phyloP scores from a whole-genome alignment of 2,113 vertebrate species.

The Triplophysa tibetana region DNA sequence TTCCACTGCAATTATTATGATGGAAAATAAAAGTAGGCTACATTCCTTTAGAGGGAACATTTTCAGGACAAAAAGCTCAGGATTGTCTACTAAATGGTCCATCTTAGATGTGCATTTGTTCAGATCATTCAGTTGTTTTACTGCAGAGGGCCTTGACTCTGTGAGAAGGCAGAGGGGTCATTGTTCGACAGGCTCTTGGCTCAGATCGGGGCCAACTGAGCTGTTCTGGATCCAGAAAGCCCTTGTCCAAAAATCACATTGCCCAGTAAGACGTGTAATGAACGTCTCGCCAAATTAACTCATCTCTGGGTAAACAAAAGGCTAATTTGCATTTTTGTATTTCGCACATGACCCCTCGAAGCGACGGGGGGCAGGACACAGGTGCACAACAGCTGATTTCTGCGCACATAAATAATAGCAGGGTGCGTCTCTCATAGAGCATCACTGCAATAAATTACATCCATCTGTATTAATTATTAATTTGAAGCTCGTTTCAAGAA shows the following conservation, averaged over 20 bases:
- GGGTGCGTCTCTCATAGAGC: background rate
- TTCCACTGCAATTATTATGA: background rate
- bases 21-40: background rate
- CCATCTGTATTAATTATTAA: slow-evolving; percentile 7
- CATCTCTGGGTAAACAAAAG: slow-evolving; percentile 53
- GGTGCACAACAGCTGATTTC: slow-evolving; percentile 55
- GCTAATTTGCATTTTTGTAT: slow-evolving; percentile 56
- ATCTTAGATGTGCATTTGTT: slow-evolving; percentile 51
- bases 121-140: slow-evolving; percentile 42
- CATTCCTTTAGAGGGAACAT: background rate
- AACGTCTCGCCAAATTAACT: slow-evolving; percentile 54
- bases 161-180: slow-evolving; percentile 43
- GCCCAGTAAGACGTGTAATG: slow-evolving; percentile 46
- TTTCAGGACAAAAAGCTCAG: slow-evolving; percentile 35
- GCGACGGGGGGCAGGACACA: slow-evolving; percentile 30
- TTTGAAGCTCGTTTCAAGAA: background rate
- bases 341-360: slow-evolving; percentile 37
- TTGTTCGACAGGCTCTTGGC: slow-evolving; percentile 59
- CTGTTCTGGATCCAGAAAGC: slow-evolving; percentile 40
- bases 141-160: slow-evolving; percentile 52
- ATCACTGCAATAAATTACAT: slow-evolving; percentile 5
- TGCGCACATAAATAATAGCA: slow-evolving; percentile 24
- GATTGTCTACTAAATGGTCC: slow-evolving; percentile 46
- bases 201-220: slow-evolving; percentile 49
- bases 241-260: slow-evolving; percentile 12